Base-by-base conservation (phyloP, 1,140 invertebrate species). In the Drosophila parvula region DNA sequence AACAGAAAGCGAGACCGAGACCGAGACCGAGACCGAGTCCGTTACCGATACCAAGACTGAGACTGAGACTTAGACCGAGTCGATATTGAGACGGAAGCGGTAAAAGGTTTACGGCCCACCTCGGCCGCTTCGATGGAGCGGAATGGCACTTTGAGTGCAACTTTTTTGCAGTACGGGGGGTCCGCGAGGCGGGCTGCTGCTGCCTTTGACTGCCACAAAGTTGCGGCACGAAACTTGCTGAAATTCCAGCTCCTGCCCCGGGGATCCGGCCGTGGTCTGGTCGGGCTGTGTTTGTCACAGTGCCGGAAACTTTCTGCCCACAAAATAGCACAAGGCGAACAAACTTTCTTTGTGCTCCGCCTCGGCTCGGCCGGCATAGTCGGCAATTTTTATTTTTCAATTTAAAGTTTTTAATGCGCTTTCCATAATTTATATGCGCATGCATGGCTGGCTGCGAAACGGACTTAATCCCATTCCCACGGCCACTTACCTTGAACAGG, bases 401-500 rank as follows among this genome's bases (percentile, higher is more conserved):
- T 82, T 83, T 79, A 70, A 75, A 82, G 70, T 75, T 82, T 70
- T 45, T 74, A 61, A 62, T 68, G 62, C 48, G 79, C 69, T 70
- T 68, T 78, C 47, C 81, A 67, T 74, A 68, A 67, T 80, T 67
- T 56, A 78, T 60, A 51, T 36, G 45, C 59, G 36, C 51, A 53
- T 70, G 69, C 69, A 71, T 71, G 51, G 55, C 65, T 36, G 18
- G 11, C 64, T 18, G 45, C 10, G 41, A 53, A 36, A 61, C 51
- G 34, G 22, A 47, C 38, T 61, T 74, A 82, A 64, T 53, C 62
- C 14, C 38, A 34, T 28, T n/a, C 56, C 3, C 8, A 9, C 12
- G 8, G 10, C 22, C 38, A 48, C 78, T 90, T 73, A 95, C 95
- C 88, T 95, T 95, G 91, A 95, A 94, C 8, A 95, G 93, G 47